These are phyloP conservation scores for Ceraclea dissimilis DNA, from an alignment of 2,888 invertebrate genomes.

Conservation along the genomic window DNA sequence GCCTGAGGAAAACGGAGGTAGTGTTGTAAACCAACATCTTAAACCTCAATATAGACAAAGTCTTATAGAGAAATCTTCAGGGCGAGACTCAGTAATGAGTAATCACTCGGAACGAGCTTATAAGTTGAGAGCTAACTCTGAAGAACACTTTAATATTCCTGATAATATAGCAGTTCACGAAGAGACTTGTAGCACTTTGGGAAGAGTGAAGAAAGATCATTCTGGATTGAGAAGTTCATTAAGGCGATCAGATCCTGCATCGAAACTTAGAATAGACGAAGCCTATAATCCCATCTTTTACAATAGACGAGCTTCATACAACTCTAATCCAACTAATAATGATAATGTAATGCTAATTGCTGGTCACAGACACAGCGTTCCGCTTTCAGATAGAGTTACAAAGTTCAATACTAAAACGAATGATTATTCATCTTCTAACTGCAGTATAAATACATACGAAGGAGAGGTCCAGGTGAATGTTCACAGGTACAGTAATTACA, in stretches of 20 bases:
- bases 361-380: conserved; percentile 45
- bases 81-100: conserved; percentile 38
- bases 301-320: conserved; percentile 12
- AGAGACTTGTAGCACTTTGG: conserved; percentile 38
- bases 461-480: conserved; percentile 50
- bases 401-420: conserved; percentile 40
- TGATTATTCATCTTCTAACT: conserved; percentile 41
- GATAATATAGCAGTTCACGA: conserved; percentile 46
- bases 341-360: conserved; percentile 47
- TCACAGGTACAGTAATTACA: conserved; percentile 62
- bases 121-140: conserved; percentile 48
- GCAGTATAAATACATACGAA: conserved; percentile 51
- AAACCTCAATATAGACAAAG: conserved; percentile 46
- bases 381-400: conserved; percentile 43
- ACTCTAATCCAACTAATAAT: conserved; percentile 38
- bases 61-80: conserved; percentile 44
- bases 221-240: conserved; percentile 19
- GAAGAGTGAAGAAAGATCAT: conserved; percentile 22
- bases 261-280: conserved; percentile 8
- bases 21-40: conserved; percentile 41
- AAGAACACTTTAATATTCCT: conserved; percentile 45
- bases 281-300: conserved; percentile 1
- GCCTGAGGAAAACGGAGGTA: conserved; percentile 61
- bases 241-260: conserved; percentile 7
- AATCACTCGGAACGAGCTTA: conserved; percentile 22